These are phyloP conservation scores for Stegostoma tigrinum DNA, from an alignment of 2,113 vertebrate genomes.

Conservation along the genomic window DNA sequence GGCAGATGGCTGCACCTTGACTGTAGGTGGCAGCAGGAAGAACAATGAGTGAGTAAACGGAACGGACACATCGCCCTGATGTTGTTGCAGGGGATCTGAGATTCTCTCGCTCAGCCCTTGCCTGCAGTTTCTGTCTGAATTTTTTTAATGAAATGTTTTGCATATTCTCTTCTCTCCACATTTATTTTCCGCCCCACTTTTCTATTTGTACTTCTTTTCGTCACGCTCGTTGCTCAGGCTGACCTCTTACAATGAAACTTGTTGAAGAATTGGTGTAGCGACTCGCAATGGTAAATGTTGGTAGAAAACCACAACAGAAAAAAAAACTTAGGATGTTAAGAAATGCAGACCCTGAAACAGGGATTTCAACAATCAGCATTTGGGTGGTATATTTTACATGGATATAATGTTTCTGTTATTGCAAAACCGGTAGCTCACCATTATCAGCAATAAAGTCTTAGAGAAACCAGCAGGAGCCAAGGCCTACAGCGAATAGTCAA, in stretches of 20 bases:
- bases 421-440: background rate
- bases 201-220: background rate
- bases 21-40: background rate
- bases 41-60: background rate
- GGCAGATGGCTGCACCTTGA: too few relatives aligned
- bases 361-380: background rate
- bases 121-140: too few relatives aligned
- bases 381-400: background rate
- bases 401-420: background rate
- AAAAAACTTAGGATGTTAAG: background rate
- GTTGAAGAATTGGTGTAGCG: background rate
- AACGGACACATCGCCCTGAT: background rate
- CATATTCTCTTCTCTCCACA: background rate
- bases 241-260: background rate
- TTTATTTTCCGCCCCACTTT: background rate
- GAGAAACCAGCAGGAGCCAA: background rate
- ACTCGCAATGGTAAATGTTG: background rate
- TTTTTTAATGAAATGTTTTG: background rate
- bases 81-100: background rate
- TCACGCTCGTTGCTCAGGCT: background rate
- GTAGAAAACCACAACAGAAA: background rate
- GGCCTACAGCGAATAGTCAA: background rate
- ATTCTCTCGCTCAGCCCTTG: too few relatives aligned
- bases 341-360: background rate
- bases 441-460: background rate